Percentiles rank a stretch among this genome's conserved stretches.
Conservation (phyloP, 2,888 invertebrate species). For the Napeogenes inachia region DNA sequence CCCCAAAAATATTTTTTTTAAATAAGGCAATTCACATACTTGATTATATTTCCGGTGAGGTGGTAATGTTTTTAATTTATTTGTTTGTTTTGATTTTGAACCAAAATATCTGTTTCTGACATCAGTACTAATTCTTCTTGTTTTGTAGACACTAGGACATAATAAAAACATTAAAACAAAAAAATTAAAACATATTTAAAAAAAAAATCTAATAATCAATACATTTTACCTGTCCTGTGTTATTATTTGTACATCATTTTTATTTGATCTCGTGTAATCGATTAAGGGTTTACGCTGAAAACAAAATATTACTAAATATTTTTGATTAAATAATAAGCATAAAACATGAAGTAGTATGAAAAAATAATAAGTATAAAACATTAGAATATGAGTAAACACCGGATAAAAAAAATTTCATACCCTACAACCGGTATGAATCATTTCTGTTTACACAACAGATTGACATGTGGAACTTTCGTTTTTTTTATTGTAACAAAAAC, state of each 20-base stretch:
- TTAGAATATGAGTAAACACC: too few relatives aligned
- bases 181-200: too few relatives aligned
- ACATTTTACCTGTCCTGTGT: conserved; percentile 9
- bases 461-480: too few relatives aligned
- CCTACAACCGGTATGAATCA: too few relatives aligned
- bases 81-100: neutral
- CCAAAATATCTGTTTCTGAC: conserved; percentile 16
- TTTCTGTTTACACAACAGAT: too few relatives aligned
- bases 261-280: conserved; percentile 2
- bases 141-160: neutral
- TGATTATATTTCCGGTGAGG: neutral
- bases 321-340: neutral
- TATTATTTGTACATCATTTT: conserved; percentile 2
- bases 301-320: neutral
- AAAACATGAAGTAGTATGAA: too few relatives aligned
- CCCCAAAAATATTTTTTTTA: neutral
- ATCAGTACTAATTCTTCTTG: conserved; percentile 14
- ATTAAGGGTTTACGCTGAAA: conserved; percentile 9
- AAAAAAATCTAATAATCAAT: neutral
- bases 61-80: neutral
- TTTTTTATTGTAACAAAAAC: too few relatives aligned
- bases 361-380: neutral
- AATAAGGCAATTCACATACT: conserved; percentile 7
- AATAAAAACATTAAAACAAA: neutral
- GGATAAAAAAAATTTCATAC: too few relatives aligned